A percentile compares a stretch with the other conserved stretches of the same genome.
These are phyloP conservation scores for Tachyglossus aculeatus DNA, from an alignment of 2,797 vertebrate species.

Conservation along the genomic window DNA sequence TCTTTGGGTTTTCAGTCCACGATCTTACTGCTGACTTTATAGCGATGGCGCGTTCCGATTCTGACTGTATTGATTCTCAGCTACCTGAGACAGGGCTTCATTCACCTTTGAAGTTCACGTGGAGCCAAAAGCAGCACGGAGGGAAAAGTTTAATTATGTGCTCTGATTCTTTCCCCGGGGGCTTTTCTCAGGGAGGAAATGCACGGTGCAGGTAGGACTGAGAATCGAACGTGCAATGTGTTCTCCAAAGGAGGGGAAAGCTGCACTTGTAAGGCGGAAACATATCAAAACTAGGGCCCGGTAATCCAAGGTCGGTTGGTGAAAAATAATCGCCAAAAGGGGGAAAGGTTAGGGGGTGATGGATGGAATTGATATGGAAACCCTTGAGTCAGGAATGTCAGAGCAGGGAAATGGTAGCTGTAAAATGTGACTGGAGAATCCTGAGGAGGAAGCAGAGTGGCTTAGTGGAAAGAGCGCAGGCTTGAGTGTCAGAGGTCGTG, in stretches of 20 bases:
- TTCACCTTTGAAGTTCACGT: not conserved
- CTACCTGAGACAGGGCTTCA: not conserved
- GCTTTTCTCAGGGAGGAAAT: not conserved
- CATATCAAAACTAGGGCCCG: accelerated
- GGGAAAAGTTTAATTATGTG: not conserved
- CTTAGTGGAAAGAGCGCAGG: too few species aligned
- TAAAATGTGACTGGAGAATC: not conserved
- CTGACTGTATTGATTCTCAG: not conserved
- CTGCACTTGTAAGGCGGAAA: too few species aligned
- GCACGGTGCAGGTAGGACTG: not conserved
- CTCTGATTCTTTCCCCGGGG: not conserved
- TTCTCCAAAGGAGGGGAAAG: too few species aligned
- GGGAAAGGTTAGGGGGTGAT: not conserved
- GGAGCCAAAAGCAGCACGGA: not conserved
- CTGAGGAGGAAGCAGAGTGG: not conserved
- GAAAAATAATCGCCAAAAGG: not conserved
- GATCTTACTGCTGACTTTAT: not conserved
- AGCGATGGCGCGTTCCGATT: too few species aligned
- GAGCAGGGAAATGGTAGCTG: not conserved
- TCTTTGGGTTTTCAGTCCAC: not conserved
- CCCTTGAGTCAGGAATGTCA: too few species aligned
- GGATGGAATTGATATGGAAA: too few species aligned
- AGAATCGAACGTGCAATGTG: not conserved
- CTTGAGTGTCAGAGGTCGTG: too few species aligned
- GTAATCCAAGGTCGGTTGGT: too few species aligned